phyloP scores from a whole-genome alignment of 2,888 invertebrate genomes.

The Trichacis sp. region DNA sequence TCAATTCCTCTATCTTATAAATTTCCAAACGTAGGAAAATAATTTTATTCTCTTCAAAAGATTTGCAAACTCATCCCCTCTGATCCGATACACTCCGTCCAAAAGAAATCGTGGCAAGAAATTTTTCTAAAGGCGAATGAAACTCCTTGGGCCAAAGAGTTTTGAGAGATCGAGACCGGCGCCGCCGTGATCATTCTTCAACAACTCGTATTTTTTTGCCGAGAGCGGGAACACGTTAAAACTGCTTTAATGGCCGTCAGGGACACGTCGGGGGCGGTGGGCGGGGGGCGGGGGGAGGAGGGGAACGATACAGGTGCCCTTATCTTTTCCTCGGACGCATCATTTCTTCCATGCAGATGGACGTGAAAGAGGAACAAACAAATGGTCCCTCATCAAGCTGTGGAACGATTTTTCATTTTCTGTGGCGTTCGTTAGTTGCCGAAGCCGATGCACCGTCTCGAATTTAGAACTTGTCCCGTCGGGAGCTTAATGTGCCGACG shows the following conservation, averaged over 20 bases:
- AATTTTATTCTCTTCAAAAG: too few relatives aligned
- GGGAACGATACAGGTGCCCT: constrained; percentile 29
- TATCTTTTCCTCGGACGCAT: constrained; percentile 38
- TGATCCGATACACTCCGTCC: too few relatives aligned
- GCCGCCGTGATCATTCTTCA: constrained; percentile 67
- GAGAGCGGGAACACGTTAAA: constrained; percentile 60
- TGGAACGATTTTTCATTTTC: constrained; percentile 7
- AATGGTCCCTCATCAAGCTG: constrained; percentile 9
- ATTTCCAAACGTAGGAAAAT: too few relatives aligned
- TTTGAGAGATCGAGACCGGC: constrained; percentile 53
- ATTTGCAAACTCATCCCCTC: too few relatives aligned
- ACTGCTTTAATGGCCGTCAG: constrained; percentile 64
- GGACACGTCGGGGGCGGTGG: constrained; percentile 29
- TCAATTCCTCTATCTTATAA: too few relatives aligned
- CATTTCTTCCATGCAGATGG: constrained; percentile 22
- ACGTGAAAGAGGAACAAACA: constrained; percentile 9
- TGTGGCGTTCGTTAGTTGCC: constrained; percentile 1
- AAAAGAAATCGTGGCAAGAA: too few relatives aligned
- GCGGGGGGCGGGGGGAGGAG: constrained; percentile 45
- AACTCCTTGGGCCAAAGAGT: constrained; percentile 23
- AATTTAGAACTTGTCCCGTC: constrained; percentile 5
- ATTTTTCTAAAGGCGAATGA: constrained; percentile 46
- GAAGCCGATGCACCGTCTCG: not conserved
- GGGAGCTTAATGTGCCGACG: too few relatives aligned
- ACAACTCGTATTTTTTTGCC: constrained; percentile 63